Evolutionary conservation across 1,140 invertebrate genomes (phyloP), one percentile per base, ranked within the genome.

Genomic region (Lordiphosa clarofinis): DNA sequence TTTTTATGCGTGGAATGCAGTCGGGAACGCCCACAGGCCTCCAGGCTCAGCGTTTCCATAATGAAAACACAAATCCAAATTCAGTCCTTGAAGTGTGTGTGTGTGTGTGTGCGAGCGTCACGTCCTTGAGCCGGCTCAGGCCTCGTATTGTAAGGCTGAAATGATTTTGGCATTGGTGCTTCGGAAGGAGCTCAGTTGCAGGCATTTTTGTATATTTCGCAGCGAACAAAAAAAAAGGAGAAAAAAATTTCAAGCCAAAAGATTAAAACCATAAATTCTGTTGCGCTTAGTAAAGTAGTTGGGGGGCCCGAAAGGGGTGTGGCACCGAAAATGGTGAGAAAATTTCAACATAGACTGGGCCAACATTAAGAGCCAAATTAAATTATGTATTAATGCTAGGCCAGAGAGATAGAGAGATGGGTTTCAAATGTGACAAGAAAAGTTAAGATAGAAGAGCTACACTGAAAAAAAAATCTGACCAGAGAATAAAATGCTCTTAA

Each of bases 191-290:
- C 50, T 62, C 57, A 63, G 64, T 55, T 58, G 39, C 53, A 71
- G 57, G 63, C 63, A 70, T 72, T 68, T 58, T 55, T 70, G 56
- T 56, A 56, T 47, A 13, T 28, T 31, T 39, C 38, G 39, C 39
- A 15, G 13, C 39, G 31, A n/a, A n/a, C n/a, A n/a, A n/a, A n/a
- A 21, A 47, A 28, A 38, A 55, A 56, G 61, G 40, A 43, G 49
- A 54, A 69, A 69, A 56, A 65, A 84, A 68, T 76, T 75, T 64
- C 60, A 68, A 73, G 56, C 61, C 73, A 66, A 66, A 73, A 84
- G 78, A 82, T 82, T 82, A 84, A 82, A 82, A 74, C 69, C 78
- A 82, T 82, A 76, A 73, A 82, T 82, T 82, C 55, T 44, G 67
- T 56, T 62, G 66, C 66, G 55, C 65, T 64, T 65, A 69, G 65